A percentile compares a stretch with the other conserved stretches of the same genome.
Conservation (phyloP, 2,797 vertebrate genomes). For the Falco cherrug region DNA sequence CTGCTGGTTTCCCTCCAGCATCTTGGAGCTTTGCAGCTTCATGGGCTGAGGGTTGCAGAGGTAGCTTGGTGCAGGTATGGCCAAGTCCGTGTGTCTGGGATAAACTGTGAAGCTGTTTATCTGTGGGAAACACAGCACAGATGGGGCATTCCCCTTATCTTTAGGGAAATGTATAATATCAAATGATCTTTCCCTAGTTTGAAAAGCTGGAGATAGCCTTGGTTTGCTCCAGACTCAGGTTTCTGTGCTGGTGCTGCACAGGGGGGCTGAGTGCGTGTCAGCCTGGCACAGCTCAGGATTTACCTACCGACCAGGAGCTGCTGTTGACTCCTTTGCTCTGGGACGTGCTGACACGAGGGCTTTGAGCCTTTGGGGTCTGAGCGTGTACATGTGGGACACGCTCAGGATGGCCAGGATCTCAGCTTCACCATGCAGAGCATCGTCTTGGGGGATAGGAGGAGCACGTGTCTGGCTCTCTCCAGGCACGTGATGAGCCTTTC, state of each 20-base stretch:
- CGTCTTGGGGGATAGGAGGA: rapidly evolving
- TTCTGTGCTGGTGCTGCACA: rapidly evolving
- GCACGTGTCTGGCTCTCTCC: rapidly evolving
- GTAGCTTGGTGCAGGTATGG: background rate
- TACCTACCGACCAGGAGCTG: background rate
- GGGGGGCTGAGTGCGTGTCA: background rate
- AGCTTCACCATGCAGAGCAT: background rate
- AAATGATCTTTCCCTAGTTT: background rate
- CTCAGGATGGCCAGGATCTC: background rate
- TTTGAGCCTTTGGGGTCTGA: background rate
- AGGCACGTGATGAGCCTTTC: background rate
- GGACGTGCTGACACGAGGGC: background rate
- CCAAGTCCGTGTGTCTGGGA: rapidly evolving
- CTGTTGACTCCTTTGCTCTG: background rate
- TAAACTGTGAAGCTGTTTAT: background rate
- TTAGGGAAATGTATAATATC: rapidly evolving
- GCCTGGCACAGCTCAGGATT: background rate
- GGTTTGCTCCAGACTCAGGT: background rate
- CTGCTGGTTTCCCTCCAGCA: background rate
- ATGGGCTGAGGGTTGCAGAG: background rate
- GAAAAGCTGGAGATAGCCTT: background rate
- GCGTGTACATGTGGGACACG: rapidly evolving
- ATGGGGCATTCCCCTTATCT: rapidly evolving
- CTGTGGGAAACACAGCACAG: background rate
- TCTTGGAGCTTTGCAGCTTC: background rate